A percentile compares a stretch with the other conserved stretches of the same genome.
Conservation (phyloP, 2,888 invertebrate genomes). For the Ophonus ardosiacus region DNA sequence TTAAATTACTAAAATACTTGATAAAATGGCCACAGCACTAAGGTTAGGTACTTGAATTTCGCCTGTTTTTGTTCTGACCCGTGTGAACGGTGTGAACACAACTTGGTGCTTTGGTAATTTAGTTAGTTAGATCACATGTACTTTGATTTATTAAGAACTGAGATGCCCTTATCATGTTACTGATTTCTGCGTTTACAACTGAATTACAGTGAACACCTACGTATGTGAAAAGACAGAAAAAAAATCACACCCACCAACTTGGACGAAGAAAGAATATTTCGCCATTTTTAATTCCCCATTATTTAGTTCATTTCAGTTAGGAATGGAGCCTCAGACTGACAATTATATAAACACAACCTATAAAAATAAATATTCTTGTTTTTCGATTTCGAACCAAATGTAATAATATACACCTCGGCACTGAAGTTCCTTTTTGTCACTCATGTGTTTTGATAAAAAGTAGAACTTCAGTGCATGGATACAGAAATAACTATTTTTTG, state of each 20-base stretch:
- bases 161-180: conserved; percentile 39
- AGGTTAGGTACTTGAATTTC: conserved; percentile 65
- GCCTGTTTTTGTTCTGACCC: conserved; percentile 66
- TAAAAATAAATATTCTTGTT: too few relatives aligned
- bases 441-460: too few relatives aligned
- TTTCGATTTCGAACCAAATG: too few relatives aligned
- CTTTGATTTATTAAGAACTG: conserved; percentile 68
- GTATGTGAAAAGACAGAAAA: conserved; percentile 50
- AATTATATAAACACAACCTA: too few relatives aligned
- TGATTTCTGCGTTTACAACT: conserved; percentile 43
- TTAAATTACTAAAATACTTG: conserved; percentile 66
- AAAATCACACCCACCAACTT: neutral
- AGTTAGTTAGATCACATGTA: conserved; percentile 69
- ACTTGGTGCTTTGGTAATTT: conserved; percentile 75
- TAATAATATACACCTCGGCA: too few relatives aligned
- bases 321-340: neutral
- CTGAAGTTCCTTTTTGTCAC: too few relatives aligned
- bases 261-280: neutral
- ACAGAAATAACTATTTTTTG: too few relatives aligned
- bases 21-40: conserved; percentile 67
- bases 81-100: conserved; percentile 74
- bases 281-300: neutral
- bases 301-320: neutral
- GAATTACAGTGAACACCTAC: conserved; percentile 57
- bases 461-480: too few relatives aligned